Base-by-base conservation (phyloP, 2,797 vertebrate species). In the Pipistrellus pipistrellus region DNA sequence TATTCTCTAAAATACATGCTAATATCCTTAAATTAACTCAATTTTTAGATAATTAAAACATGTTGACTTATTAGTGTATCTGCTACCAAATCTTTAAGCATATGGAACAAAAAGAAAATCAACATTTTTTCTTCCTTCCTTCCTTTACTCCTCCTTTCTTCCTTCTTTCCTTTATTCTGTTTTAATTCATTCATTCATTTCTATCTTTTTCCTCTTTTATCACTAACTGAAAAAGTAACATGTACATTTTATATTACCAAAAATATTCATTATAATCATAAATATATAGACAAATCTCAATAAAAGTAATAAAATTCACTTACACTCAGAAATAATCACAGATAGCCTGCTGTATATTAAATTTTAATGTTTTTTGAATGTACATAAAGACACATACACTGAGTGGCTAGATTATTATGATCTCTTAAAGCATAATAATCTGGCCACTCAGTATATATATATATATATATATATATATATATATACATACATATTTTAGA, bases 291-390 rank as follows among this genome's bases (percentile, higher is more conserved):
- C 1, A 48, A 81, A 59, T 41, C 12, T 53, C 35, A 88, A 69
- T 53, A 35, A 64, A 75, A 66, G 7, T 84, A 35, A 62, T 59
- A 81, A 35, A 81, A 62, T 59, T 72, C n/a, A 57, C 18, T 77
- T 44, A 76, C 8, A 80, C 20, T 66, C 27, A 87, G 46, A 64
- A 32, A 38, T 48, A 46, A 69, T 66, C 9, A 78, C 21, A 23
- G 3, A 85, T 15, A 77, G 4, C 62, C 27, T 59, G 10, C 1
- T 88, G 11, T 48, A 51, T 83, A 25, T 84, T 83, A 46, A 82
- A 9, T 59, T 85, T 76, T 57, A 76, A 69, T 59, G 76, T 88
- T 83, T 46, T 55, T 55, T 81, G 64, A 66, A 32, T 72, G 30
- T 82, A 1, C 6, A 18, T 62, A 86, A 85, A 46, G 8, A 69